These are phyloP conservation scores for Lithophane semibrunnea DNA, from an alignment of 2,888 invertebrate genomes.

Conservation along the genomic window DNA sequence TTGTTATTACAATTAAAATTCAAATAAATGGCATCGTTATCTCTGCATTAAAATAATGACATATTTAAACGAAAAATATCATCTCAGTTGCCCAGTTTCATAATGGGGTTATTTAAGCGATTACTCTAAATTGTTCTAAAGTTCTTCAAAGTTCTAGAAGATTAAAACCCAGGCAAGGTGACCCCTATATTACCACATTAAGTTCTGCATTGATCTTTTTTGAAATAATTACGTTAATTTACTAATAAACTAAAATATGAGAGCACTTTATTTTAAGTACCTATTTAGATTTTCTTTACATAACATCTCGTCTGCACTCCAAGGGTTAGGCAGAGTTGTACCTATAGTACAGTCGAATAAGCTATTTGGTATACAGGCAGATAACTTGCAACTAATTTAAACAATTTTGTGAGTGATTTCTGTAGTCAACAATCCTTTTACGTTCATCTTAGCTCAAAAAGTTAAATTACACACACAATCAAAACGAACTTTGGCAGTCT, in stretches of 20 bases:
- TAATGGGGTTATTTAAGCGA: background rate
- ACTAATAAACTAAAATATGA: background rate
- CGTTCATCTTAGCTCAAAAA: too few species aligned
- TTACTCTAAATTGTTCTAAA: constrained; percentile 12
- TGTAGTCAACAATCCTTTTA: too few species aligned
- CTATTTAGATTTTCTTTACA: background rate
- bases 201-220: background rate
- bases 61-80: constrained; percentile 8
- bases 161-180: constrained; percentile 17
- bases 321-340: too few species aligned
- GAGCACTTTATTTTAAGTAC: background rate
- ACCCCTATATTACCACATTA: constrained; percentile 1
- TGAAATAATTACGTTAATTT: constrained; percentile 5
- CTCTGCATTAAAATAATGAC: background rate
- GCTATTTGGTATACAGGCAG: too few species aligned
- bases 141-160: constrained; percentile 16
- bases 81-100: background rate
- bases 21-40: background rate
- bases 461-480: too few species aligned
- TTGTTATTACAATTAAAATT: background rate
- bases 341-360: too few species aligned
- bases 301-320: too few species aligned
- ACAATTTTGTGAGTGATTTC: too few species aligned
- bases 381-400: too few species aligned
- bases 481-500: too few species aligned